These are phyloP conservation scores for Erinaceus europaeus DNA, from an alignment of 2,113 vertebrate species.

Conservation along the genomic window DNA sequence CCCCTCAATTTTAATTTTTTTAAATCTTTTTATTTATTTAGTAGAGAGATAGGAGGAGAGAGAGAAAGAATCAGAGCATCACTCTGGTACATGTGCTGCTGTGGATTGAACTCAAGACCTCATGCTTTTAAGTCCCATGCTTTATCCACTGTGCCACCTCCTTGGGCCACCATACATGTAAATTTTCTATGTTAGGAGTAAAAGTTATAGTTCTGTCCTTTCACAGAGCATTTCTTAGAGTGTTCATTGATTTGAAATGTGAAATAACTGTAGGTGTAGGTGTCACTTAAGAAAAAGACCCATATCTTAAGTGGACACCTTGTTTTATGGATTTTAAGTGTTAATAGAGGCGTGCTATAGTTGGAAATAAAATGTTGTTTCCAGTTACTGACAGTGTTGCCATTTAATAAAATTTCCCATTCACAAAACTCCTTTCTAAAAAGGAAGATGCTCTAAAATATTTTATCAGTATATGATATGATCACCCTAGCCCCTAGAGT, in stretches of 20 bases:
- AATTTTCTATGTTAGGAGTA: background rate
- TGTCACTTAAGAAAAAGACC: background rate
- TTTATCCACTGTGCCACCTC: too few relatives aligned
- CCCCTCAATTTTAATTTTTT: too few relatives aligned
- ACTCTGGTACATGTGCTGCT: too few relatives aligned
- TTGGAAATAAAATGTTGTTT: slow-evolving; percentile 23
- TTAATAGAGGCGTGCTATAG: background rate
- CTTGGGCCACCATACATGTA: too few relatives aligned
- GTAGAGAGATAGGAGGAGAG: too few relatives aligned
- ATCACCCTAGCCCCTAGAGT: background rate
- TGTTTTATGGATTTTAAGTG: slow-evolving; percentile 5
- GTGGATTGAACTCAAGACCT: too few relatives aligned
- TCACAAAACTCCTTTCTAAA: background rate
- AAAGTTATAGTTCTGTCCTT: background rate
- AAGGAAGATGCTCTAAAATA: background rate
- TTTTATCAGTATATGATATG: background rate
- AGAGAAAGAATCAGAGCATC: too few relatives aligned
- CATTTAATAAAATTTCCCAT: slow-evolving; percentile 2
- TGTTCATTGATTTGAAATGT: slow-evolving; percentile 19
- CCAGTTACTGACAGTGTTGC: background rate
- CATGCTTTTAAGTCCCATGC: too few relatives aligned
- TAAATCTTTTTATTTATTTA: too few relatives aligned
- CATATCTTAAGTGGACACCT: background rate
- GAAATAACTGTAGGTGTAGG: background rate
- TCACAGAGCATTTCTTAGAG: background rate